Conservation (phyloP, 1,140 invertebrate species). For the Eupeodes corollae region DNA sequence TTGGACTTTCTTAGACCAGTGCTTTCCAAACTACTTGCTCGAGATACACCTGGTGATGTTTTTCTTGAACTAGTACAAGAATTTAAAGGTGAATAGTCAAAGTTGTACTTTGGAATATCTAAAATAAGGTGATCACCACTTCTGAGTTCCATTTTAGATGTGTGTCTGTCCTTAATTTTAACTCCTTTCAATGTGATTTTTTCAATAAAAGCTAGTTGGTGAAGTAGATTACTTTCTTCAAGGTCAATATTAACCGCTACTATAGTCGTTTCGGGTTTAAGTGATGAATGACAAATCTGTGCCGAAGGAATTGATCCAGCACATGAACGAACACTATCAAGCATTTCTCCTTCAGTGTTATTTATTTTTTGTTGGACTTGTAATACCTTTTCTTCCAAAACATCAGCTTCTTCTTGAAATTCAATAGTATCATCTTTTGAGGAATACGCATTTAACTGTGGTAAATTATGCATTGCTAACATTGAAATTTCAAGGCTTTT, state of each 20-base stretch:
- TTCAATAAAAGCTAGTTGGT: slow-evolving; percentile 33
- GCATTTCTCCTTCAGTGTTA: slow-evolving; percentile 24
- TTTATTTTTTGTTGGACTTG: slow-evolving; percentile 6
- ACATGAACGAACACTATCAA: slow-evolving; percentile 32
- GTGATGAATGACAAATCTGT: slow-evolving; percentile 17
- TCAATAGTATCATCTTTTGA: slow-evolving; percentile 77
- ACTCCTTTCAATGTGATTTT: slow-evolving; percentile 35
- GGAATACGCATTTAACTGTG: slow-evolving; percentile 73
- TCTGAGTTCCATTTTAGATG: slow-evolving; percentile 30
- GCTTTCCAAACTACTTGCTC: slow-evolving; percentile 34
- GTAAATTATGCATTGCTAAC: slow-evolving; percentile 62
- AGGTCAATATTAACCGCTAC: slow-evolving; percentile 42
- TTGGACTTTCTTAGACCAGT: slow-evolving; percentile 30
- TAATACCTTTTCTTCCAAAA: slow-evolving; percentile 46
- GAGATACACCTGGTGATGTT: slow-evolving; percentile 32
- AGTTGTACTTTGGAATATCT: slow-evolving; percentile 35
- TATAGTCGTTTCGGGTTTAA: slow-evolving; percentile 19
- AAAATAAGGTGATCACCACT: slow-evolving; percentile 35
- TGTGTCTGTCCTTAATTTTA: slow-evolving; percentile 37
- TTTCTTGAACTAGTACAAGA: slow-evolving; percentile 35
- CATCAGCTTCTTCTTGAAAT: slow-evolving; percentile 51
- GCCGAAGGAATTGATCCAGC: slow-evolving; percentile 31
- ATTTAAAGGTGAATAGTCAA: slow-evolving; percentile 35
- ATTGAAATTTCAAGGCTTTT: slow-evolving; percentile 74
- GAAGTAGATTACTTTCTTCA: slow-evolving; percentile 43